These are phyloP conservation scores for Bicyclus anynana DNA, from an alignment of 1,140 invertebrate species.

Conservation along the genomic window DNA sequence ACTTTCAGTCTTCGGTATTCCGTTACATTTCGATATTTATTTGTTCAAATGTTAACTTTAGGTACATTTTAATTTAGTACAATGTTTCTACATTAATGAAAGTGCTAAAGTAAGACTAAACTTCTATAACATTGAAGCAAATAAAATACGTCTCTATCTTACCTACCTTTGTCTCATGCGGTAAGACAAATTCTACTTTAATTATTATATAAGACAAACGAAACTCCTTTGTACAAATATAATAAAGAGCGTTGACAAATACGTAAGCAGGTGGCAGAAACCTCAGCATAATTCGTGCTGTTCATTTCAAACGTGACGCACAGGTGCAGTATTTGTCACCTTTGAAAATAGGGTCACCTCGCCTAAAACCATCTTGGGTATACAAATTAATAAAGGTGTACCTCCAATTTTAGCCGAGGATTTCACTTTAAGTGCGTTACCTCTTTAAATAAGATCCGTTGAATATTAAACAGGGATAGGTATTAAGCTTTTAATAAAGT, in stretches of 20 bases:
- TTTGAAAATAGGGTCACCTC: constrained; percentile 11
- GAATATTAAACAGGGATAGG: constrained; percentile 1
- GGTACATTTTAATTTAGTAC: too few species aligned
- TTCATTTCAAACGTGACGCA: constrained; percentile 12
- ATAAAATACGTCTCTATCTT: too few species aligned
- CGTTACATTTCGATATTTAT: too few species aligned
- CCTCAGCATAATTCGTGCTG: constrained; percentile 9
- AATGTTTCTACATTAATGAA: too few species aligned
- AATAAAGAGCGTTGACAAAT: constrained; percentile 3
- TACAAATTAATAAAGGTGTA: constrained; percentile 1
- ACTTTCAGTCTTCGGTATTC: too few species aligned
- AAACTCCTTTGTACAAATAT: not conserved
- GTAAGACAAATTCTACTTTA: not conserved
- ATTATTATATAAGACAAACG: not conserved
- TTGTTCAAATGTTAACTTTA: too few species aligned
- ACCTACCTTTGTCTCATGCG: not conserved
- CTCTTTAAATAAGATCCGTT: not conserved
- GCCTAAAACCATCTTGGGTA: constrained; percentile 8
- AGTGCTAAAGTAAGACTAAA: too few species aligned
- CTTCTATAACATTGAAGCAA: too few species aligned
- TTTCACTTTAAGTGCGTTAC: constrained; percentile 1
- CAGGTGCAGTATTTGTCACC: constrained; percentile 17
- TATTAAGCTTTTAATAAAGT: constrained; percentile 1
- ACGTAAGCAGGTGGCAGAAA: constrained; percentile 8
- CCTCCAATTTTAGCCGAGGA: not conserved